These are phyloP conservation scores for Eupeodes corollae DNA, from an alignment of 1,140 invertebrate species.

Conservation along the genomic window DNA sequence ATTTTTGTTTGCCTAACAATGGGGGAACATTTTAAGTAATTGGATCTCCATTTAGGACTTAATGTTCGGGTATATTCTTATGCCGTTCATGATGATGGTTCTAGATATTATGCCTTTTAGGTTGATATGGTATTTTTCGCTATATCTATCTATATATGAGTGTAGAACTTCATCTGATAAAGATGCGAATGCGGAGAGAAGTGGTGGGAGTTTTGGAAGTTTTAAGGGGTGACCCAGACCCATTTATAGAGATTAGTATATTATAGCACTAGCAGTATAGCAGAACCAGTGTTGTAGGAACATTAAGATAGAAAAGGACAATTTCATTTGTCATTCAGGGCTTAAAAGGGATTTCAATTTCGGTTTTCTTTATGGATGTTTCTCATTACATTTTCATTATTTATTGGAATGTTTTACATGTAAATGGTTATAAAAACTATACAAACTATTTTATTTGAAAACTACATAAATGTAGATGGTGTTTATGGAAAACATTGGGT, in stretches of 20 bases:
- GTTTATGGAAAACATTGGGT: too few species aligned
- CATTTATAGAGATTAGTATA: constrained; percentile 15
- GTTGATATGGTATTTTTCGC: too few species aligned
- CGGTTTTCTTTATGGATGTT: constrained; percentile 17
- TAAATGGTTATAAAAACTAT: too few species aligned
- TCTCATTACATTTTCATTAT: constrained; percentile 36
- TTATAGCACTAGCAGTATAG: constrained; percentile 14
- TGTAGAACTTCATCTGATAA: constrained; percentile 27
- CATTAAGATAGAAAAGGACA: background rate
- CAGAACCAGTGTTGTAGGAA: background rate
- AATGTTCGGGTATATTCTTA: too few species aligned
- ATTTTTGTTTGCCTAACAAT: constrained; percentile 29
- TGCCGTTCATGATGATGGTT: too few species aligned
- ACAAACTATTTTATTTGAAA: too few species aligned
- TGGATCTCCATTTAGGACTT: constrained; percentile 33
- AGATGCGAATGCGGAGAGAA: constrained; percentile 4
- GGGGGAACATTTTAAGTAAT: constrained; percentile 36
- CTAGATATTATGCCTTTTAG: too few species aligned
- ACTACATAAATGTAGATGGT: too few species aligned
- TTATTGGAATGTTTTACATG: constrained; percentile 7
- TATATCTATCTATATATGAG: too few species aligned
- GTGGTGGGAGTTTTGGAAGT: constrained; percentile 1
- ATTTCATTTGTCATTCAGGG: constrained; percentile 29
- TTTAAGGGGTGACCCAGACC: background rate
- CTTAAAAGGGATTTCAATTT: constrained; percentile 24